A percentile compares a stretch with the other conserved stretches of the same genome.
These are phyloP conservation scores for Eupithecia abbreviata DNA, from an alignment of 2,888 invertebrate species.

Conservation along the genomic window DNA sequence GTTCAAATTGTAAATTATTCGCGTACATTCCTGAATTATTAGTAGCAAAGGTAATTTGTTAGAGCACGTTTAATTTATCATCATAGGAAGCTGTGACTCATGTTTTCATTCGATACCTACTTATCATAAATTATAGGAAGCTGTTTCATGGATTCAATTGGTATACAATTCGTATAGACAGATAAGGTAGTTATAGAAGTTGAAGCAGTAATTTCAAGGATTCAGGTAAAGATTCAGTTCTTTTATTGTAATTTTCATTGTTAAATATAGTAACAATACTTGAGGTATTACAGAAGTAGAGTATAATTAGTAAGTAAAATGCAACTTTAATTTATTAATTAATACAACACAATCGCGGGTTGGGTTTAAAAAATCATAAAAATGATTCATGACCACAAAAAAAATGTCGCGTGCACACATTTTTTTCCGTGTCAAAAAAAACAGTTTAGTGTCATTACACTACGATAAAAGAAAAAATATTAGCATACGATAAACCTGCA, in stretches of 20 bases:
- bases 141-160: background rate
- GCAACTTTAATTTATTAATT: slow-evolving; percentile 1
- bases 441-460: slow-evolving; percentile 55
- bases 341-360: background rate
- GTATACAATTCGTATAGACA: no score
- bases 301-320: background rate
- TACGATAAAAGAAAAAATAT: slow-evolving; percentile 58
- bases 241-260: no score
- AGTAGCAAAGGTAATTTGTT: slow-evolving; percentile 56
- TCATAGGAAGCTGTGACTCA: slow-evolving; percentile 5
- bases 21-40: slow-evolving; percentile 54
- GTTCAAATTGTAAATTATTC: slow-evolving; percentile 61
- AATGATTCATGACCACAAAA: slow-evolving; percentile 45
- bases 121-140: background rate
- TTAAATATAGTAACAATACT: no score
- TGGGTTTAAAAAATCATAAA: slow-evolving; percentile 17
- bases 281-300: no score
- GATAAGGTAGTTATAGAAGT: no score
- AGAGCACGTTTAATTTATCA: slow-evolving; percentile 27
- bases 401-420: slow-evolving; percentile 69
- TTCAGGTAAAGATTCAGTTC: no score
- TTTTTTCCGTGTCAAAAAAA: slow-evolving; percentile 66
- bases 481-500: slow-evolving; percentile 74
- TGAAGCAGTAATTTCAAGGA: no score
- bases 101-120: background rate